Evolutionary conservation across 2,113 vertebrate genomes (phyloP).

Genomic region (Calidris pugnax): DNA sequence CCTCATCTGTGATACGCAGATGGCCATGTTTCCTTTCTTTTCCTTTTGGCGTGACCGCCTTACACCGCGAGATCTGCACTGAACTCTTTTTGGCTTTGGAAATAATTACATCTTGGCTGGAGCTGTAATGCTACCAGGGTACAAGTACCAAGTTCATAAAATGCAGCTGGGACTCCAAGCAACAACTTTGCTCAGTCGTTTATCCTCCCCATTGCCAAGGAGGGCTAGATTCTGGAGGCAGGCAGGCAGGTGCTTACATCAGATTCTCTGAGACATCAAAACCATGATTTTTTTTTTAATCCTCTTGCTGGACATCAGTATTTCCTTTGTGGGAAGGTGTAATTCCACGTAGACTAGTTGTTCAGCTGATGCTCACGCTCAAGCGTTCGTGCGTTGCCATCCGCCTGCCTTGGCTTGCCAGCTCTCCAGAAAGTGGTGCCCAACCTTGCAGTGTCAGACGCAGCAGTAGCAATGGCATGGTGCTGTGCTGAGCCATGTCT

Average conservation of each 20-base stretch:
- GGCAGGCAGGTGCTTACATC: neutral
- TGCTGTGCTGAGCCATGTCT: neutral
- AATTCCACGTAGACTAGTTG: neutral
- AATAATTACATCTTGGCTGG: neutral
- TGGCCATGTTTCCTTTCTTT: neutral
- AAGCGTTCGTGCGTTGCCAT: neutral
- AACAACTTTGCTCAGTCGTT: neutral
- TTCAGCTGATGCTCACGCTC: neutral
- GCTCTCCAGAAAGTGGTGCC: neutral
- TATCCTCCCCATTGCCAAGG: neutral
- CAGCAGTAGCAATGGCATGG: neutral
- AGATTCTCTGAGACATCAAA: neutral
- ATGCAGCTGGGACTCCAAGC: neutral
- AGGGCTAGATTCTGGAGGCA: neutral
- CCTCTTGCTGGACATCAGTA: neutral
- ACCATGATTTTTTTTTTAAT: neutral
- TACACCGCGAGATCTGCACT: neutral
- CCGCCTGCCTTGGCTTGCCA: neutral
- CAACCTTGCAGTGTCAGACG: neutral
- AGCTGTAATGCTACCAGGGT: accelerated
- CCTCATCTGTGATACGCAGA: neutral
- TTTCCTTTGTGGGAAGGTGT: neutral
- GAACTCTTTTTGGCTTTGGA: neutral
- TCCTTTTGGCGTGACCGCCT: neutral
- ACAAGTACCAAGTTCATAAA: neutral